Evolutionary conservation across 2,113 vertebrate species (phyloP).

Genomic region (Neopipo cinnamomea): DNA sequence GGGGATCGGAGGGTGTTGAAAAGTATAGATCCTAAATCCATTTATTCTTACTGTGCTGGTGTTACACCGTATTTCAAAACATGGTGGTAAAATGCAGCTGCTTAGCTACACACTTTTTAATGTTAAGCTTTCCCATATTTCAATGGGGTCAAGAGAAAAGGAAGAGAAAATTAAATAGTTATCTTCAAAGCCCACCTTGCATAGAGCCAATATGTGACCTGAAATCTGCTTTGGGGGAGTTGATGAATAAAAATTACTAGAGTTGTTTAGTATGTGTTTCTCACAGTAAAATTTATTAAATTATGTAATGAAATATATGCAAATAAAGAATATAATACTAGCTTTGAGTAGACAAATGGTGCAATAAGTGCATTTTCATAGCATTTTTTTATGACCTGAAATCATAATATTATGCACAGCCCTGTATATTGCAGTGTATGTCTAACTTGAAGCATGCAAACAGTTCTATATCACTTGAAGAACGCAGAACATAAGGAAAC

Average conservation of each 20-base stretch:
- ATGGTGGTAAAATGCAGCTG: background rate
- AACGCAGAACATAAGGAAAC: background rate
- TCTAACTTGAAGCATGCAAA: background rate
- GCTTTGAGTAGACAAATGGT: background rate
- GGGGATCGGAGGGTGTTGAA: too few relatives aligned
- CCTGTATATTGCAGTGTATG: background rate
- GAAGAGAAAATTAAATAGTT: slow-evolving; percentile 24
- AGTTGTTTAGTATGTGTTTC: background rate
- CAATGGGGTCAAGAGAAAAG: background rate
- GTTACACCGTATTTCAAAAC: background rate
- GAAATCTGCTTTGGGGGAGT: background rate
- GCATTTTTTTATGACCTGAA: background rate
- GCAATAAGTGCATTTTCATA: background rate
- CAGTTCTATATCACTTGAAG: background rate
- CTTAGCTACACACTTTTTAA: background rate
- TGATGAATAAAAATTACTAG: background rate
- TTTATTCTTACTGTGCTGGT: background rate
- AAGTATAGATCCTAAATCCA: background rate
- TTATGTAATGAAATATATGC: background rate
- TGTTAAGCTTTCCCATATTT: background rate
- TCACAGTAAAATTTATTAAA: background rate
- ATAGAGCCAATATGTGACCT: background rate
- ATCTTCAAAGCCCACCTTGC: slow-evolving; percentile 59
- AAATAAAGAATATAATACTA: background rate
- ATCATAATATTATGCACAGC: background rate